These are phyloP conservation scores for Nephrotoma flavescens DNA, from an alignment of 2,888 invertebrate genomes.

Conservation along the genomic window DNA sequence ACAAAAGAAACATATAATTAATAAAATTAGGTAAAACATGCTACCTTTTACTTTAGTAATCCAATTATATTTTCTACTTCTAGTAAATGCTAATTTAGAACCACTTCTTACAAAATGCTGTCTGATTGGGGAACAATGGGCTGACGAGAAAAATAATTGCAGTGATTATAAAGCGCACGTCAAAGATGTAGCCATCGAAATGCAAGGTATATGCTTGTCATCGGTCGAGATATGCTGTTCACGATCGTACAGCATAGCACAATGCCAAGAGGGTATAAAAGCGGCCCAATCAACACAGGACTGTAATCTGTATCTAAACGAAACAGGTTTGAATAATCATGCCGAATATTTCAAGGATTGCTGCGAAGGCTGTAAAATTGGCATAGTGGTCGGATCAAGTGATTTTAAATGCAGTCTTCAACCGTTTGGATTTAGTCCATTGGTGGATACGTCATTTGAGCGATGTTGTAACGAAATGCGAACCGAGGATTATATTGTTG, in stretches of 20 bases:
- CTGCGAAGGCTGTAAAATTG: conserved; percentile 48
- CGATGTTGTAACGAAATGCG: conserved; percentile 38
- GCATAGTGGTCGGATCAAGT: conserved; percentile 39
- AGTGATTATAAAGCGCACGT: conserved; percentile 36
- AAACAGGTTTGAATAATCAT: conserved; percentile 19
- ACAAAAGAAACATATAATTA: background rate
- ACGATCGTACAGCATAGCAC: conserved; percentile 31
- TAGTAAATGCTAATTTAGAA: background rate
- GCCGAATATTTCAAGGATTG: conserved; percentile 33
- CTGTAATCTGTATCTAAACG: conserved; percentile 16
- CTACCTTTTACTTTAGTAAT: too few relatives aligned
- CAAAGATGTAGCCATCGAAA: conserved; percentile 36
- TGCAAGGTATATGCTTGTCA: conserved; percentile 45
- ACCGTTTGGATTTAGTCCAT: conserved; percentile 37
- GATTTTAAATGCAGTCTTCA: conserved; percentile 39
- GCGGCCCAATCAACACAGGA: conserved; percentile 20
- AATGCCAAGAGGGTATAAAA: conserved; percentile 24
- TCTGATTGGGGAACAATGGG: conserved; percentile 36
- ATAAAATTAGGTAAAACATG: too few relatives aligned
- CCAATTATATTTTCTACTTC: background rate
- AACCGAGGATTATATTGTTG: background rate
- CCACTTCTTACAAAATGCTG: conserved; percentile 32
- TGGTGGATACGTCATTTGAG: conserved; percentile 44
- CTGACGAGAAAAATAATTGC: conserved; percentile 33
- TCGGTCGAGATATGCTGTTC: conserved; percentile 49